Conservation (phyloP, 2,113 vertebrate genomes). For the Misgurnus anguillicaudatus region DNA sequence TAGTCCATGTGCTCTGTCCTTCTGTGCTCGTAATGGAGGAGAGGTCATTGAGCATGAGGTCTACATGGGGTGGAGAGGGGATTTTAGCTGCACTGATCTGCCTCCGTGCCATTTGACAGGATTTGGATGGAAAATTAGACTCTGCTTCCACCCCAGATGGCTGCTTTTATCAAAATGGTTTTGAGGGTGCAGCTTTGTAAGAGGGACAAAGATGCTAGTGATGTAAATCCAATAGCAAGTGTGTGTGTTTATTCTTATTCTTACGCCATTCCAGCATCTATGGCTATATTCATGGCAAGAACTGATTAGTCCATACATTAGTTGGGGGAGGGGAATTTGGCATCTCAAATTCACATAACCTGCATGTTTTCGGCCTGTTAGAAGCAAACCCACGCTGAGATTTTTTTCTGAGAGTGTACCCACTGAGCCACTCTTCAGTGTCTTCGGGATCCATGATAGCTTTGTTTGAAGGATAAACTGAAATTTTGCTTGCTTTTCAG, state of each 20-base stretch:
- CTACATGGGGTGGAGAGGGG: neutral
- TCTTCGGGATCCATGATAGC: too few relatives aligned
- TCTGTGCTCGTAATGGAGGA: conserved; percentile 1
- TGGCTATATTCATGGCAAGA: too few relatives aligned
- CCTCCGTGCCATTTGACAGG: conserved; percentile 53
- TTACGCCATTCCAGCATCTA: too few relatives aligned
- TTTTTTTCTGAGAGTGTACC: neutral
- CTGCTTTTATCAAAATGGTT: conserved; percentile 43
- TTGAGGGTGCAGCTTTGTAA: conserved; percentile 38
- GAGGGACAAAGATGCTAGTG: conserved; percentile 14
- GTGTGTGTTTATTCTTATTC: neutral
- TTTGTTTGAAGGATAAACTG: too few relatives aligned
- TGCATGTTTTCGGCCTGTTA: too few relatives aligned
- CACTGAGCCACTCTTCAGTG: too few relatives aligned
- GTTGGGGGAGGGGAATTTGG: too few relatives aligned
- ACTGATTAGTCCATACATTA: too few relatives aligned
- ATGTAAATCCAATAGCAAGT: neutral
- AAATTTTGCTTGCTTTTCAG: too few relatives aligned
- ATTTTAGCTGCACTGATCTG: conserved; percentile 33
- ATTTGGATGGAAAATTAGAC: conserved; percentile 54
- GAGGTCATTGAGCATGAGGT: neutral
- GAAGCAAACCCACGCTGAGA: too few relatives aligned
- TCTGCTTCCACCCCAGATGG: conserved; percentile 49
- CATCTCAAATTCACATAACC: too few relatives aligned
- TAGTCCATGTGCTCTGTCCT: conserved; percentile 35